Evolutionary conservation across 1,140 invertebrate species (phyloP).

Genomic region (Brachionus angularis): DNA sequence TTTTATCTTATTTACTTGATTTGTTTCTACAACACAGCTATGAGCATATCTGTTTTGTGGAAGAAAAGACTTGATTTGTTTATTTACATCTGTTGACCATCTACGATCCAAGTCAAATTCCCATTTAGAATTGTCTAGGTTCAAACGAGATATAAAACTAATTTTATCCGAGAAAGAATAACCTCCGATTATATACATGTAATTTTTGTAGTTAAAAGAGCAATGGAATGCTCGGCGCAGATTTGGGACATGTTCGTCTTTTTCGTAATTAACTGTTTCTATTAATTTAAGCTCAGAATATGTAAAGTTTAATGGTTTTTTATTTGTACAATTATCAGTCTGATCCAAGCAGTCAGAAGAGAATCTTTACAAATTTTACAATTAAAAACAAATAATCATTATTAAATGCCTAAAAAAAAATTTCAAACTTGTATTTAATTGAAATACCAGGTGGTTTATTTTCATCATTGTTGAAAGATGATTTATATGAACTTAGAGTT

Average conservation of each 20-base stretch:
- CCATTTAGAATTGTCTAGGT: background rate
- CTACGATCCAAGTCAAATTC: background rate
- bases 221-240: slow-evolving; percentile 32
- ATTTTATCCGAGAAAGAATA: slow-evolving; percentile 1
- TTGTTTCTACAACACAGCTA: slow-evolving; percentile 1
- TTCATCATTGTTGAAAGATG: background rate
- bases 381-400: no score
- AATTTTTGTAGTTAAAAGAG: slow-evolving; percentile 3
- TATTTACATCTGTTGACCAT: slow-evolving; percentile 4
- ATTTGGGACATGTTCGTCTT: no score
- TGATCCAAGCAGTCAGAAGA: no score
- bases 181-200: slow-evolving; percentile 21
- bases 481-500: background rate
- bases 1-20: background rate
- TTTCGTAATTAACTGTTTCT: background rate
- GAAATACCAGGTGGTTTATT: background rate
- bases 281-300: background rate
- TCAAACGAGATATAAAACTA: slow-evolving; percentile 13
- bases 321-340: background rate
- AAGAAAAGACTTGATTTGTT: slow-evolving; percentile 8
- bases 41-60: slow-evolving; percentile 4
- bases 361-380: no score
- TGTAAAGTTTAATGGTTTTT: background rate
- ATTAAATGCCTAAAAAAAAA: no score
- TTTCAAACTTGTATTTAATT: slow-evolving; percentile 3